Conservation (phyloP, 2,888 invertebrate species). For the Melinaea menophilus region DNA sequence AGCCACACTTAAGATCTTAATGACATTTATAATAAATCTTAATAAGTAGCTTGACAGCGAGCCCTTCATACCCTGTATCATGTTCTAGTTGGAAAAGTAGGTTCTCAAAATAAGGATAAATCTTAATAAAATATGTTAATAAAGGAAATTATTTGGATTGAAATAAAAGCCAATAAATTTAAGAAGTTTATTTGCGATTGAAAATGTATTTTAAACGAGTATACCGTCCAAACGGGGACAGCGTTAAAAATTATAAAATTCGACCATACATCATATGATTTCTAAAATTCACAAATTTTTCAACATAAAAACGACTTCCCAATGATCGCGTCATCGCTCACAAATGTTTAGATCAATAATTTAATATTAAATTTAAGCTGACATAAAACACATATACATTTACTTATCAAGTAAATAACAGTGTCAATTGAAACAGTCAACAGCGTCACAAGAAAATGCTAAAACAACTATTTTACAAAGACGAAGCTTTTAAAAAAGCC, state of each 20-base stretch:
- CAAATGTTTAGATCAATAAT: conserved; percentile 16
- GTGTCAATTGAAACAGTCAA: conserved; percentile 40
- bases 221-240: conserved; percentile 31
- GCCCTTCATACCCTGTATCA: no score
- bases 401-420: conserved; percentile 43
- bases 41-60: no score
- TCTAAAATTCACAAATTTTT: conserved; percentile 44
- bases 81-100: no score
- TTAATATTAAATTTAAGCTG: conserved; percentile 23
- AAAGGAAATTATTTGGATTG: background rate
- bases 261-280: conserved; percentile 41
- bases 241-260: conserved; percentile 53
- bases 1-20: no score
- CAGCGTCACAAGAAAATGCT: conserved; percentile 47
- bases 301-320: conserved; percentile 24
- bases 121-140: no score
- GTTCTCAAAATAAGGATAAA: no score
- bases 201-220: conserved; percentile 38
- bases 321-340: conserved; percentile 12
- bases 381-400: conserved; percentile 36
- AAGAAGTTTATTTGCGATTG: conserved; percentile 52
- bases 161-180: conserved; percentile 33
- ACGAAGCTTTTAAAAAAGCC: conserved; percentile 48
- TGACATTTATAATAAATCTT: no score
- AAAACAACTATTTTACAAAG: conserved; percentile 45